Evolutionary conservation across 2,888 invertebrate species (phyloP).

Genomic region (Hirtodrosophila cameraria): DNA sequence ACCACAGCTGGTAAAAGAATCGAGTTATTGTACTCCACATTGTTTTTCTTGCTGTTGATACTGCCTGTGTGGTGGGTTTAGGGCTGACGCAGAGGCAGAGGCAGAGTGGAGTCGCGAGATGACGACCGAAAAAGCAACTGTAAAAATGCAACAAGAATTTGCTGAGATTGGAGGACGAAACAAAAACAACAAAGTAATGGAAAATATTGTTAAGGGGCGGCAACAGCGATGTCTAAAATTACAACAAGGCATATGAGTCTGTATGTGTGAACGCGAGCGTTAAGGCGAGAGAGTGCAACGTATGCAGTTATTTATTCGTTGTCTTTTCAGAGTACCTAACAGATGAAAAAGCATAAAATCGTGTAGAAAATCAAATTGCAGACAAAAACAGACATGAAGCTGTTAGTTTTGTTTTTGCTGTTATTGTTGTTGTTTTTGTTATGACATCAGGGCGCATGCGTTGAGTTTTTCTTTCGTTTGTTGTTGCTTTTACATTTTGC

Average conservation of each 20-base stretch:
- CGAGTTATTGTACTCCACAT: constrained; percentile 2
- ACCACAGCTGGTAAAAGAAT: constrained; percentile 47
- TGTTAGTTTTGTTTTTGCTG: constrained; percentile 42
- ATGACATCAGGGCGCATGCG: constrained; percentile 69
- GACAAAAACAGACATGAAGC: constrained; percentile 50
- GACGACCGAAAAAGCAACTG: constrained; percentile 49
- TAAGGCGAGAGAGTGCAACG: constrained; percentile 46
- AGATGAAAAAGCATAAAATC: constrained; percentile 63
- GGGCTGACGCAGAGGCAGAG: constrained; percentile 14
- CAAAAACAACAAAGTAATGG: constrained; percentile 57
- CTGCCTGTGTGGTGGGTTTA: constrained; percentile 7
- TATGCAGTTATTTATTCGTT: constrained; percentile 70
- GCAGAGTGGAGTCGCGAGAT: constrained; percentile 51
- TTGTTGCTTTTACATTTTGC: constrained; percentile 60
- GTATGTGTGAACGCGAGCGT: constrained; percentile 13
- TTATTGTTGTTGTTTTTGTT: constrained; percentile 35
- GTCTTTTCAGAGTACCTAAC: constrained; percentile 52
- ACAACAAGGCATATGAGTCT: constrained; percentile 38
- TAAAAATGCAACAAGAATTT: constrained; percentile 69
- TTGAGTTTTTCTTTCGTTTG: constrained; percentile 43
- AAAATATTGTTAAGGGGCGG: constrained; percentile 58
- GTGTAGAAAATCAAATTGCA: constrained; percentile 71
- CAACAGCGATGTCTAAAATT: constrained; percentile 57
- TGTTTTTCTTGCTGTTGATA: constrained; percentile 22
- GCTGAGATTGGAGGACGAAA: constrained; percentile 32